A percentile compares a stretch with the other conserved stretches of the same genome.
These are phyloP conservation scores for Lasiommata megera DNA, from an alignment of 2,888 invertebrate genomes.

Conservation along the genomic window DNA sequence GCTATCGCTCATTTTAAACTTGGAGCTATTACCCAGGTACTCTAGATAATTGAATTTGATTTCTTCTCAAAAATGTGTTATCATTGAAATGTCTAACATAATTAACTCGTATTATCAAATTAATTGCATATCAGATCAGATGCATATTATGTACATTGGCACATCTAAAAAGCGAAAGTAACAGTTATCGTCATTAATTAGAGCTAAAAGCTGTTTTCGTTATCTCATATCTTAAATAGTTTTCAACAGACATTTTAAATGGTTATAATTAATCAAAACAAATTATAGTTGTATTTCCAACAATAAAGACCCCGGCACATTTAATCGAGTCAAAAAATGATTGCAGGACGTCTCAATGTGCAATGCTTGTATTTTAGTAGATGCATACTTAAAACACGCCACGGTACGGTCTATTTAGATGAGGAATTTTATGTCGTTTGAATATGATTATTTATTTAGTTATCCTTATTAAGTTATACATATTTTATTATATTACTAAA, in stretches of 20 bases:
- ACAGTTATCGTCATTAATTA: neutral
- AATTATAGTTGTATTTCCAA: neutral
- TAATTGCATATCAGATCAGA: neutral
- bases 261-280: neutral
- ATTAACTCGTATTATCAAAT: neutral
- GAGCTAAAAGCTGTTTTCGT: neutral
- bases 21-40: too few species aligned
- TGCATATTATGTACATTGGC: neutral
- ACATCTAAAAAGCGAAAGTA: constrained; percentile 1
- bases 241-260: neutral
- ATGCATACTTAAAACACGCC: too few species aligned
- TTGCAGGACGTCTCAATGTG: too few species aligned
- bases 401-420: too few species aligned
- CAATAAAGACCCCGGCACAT: neutral
- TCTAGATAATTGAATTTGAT: too few species aligned
- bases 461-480: too few species aligned
- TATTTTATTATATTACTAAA: too few species aligned
- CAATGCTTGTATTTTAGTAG: too few species aligned
- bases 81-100: neutral
- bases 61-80: neutral
- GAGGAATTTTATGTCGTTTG: too few species aligned
- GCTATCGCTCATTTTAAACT: too few species aligned
- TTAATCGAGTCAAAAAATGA: neutral
- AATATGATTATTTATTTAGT: too few species aligned
- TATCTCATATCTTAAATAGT: neutral